Percentiles rank a stretch among this genome's conserved stretches.
These are phyloP conservation scores for Pyrrhosoma nymphula DNA, from an alignment of 2,888 invertebrate genomes.

Conservation along the genomic window DNA sequence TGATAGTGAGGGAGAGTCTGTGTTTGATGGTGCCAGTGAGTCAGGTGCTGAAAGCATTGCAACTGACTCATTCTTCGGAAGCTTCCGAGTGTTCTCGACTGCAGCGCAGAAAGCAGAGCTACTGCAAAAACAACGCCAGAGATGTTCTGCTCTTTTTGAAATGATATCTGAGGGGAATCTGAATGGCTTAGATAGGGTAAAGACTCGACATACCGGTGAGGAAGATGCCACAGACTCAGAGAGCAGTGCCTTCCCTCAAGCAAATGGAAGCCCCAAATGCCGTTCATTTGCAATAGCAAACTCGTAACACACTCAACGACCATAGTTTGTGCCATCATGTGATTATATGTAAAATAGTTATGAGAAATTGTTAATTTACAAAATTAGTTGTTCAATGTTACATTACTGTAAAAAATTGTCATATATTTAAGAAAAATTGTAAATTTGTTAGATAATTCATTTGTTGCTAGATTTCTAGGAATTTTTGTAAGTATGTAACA, in stretches of 20 bases:
- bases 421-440: not conserved
- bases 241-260: conserved; percentile 3
- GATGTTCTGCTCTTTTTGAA: conserved; percentile 45
- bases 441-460: not conserved
- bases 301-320: not conserved
- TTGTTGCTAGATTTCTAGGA: not conserved
- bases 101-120: conserved; percentile 45
- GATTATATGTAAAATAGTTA: not conserved
- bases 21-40: conserved; percentile 90
- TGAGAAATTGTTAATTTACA: too few species aligned
- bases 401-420: not conserved
- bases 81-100: conserved; percentile 46
- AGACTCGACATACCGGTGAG: not conserved
- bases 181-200: not conserved
- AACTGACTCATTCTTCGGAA: conserved; percentile 88
- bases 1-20: conserved; percentile 81
- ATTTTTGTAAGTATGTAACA: not conserved
- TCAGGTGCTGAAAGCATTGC: conserved; percentile 93
- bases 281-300: conserved; percentile 23
- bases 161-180: conserved; percentile 38
- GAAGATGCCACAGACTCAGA: conserved; percentile 59
- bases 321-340: not conserved
- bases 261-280: conserved; percentile 30
- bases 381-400: not conserved
- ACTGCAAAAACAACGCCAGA: conserved; percentile 37